Base-by-base conservation (phyloP, 2,113 vertebrate species). In the Baryphthengus martii region DNA sequence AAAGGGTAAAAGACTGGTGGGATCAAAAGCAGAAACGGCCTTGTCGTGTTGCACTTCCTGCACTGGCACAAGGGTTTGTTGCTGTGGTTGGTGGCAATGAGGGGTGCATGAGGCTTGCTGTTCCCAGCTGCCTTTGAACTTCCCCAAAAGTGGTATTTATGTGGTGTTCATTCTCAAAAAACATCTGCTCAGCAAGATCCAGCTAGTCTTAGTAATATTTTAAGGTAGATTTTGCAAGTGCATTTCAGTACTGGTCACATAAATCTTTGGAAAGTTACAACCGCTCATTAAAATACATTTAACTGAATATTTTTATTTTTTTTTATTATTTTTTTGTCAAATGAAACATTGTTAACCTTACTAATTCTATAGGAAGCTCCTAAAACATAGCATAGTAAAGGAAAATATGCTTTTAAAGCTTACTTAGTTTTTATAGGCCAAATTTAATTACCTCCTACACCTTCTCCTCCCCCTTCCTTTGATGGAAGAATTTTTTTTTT, bases 31-130 rank as follows among this genome's bases (percentile, higher is more conserved):
- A 86, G 88, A 59, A 65, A 10, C 20, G 55, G 50, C 5, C 20
- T 42, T 0, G 0, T 39, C 9, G 6, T 9, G 35, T n/a, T 49
- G 44, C 1, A 0, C 18, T 66, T 87, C 56, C 10, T 67, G 55
- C n/a, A 33, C 13, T 0, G 3, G 44, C 0, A 1, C 4, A 25
- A n/a, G 9, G 18, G 17, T 87, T 74, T 70, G 21, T 35, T 59
- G 33, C 62, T 75, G 79, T 1, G 5, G 26, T 59, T 59, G 50
- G 42, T 63, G 61, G 56, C 52, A 50, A 0, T 86, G n/a, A 47
- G 29, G 53, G 17, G 9, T 56, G 19, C 2, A 2, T 55, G 44
- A 84, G 35, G 42, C 73, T 88, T 0, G 0, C 28, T 45, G 17
- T 42, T 93, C 39, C 9, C 62, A 62, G 33, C 29, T 77, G 71